Conservation (phyloP, 2,888 invertebrate genomes). For the Lacanobia wlatinum region DNA sequence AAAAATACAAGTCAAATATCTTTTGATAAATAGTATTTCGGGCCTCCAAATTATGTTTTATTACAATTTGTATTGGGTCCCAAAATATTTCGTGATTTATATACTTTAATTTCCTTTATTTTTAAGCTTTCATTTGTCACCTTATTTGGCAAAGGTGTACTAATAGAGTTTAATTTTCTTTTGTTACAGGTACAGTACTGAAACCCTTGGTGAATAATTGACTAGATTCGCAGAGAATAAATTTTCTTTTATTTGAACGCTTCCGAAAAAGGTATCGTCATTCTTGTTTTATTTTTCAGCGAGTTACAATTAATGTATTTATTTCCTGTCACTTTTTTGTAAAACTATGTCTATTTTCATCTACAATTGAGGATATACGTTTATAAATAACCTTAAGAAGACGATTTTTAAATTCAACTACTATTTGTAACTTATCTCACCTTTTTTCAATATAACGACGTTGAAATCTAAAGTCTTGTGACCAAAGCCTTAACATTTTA, state of each 20-base stretch:
- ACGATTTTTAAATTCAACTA: too few relatives aligned
- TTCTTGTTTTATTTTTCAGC: neutral
- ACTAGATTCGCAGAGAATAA: conserved; percentile 3
- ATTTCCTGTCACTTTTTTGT: neutral
- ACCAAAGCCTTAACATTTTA: neutral
- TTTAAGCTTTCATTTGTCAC: conserved; percentile 20
- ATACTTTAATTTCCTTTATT: conserved; percentile 44
- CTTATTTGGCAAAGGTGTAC: conserved; percentile 28
- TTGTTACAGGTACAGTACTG: conserved; percentile 63
- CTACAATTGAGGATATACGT: too few relatives aligned
- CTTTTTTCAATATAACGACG: too few relatives aligned
- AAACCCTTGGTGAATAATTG: conserved; percentile 38
- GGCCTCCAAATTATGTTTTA: conserved; percentile 34
- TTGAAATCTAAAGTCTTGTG: neutral
- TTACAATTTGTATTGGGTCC: conserved; percentile 31
- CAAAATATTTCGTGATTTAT: conserved; percentile 37
- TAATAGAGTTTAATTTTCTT: conserved; percentile 52
- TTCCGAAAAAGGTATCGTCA: conserved; percentile 17
- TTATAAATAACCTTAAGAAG: too few relatives aligned
- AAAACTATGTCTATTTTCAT: too few relatives aligned
- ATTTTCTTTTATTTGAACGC: conserved; percentile 11
- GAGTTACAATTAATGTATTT: neutral
- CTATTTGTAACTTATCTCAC: too few relatives aligned
- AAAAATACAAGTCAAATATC: conserved; percentile 25
- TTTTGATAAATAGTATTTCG: conserved; percentile 22